A percentile compares a stretch with the other conserved stretches of the same genome.
These are phyloP conservation scores for Smutsia gigantea DNA, from an alignment of 2,797 vertebrate genomes.

Conservation along the genomic window DNA sequence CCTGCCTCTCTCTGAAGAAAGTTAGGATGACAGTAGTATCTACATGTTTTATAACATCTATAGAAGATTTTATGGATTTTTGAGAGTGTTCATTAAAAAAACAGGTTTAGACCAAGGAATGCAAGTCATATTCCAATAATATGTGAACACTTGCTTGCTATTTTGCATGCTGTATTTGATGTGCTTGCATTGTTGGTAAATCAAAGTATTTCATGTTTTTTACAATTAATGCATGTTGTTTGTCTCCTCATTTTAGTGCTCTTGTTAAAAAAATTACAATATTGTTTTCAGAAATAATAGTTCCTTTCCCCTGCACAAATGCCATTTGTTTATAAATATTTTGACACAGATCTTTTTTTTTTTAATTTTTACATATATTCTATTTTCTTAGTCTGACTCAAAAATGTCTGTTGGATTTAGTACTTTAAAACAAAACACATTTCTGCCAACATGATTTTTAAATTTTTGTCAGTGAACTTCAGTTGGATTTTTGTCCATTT, in stretches of 20 bases:
- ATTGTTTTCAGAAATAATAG: conserved; percentile 45
- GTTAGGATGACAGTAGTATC: conserved; percentile 1
- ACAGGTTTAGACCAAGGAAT: conserved; percentile 20
- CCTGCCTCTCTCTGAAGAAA: conserved; percentile 49
- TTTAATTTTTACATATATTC: neutral
- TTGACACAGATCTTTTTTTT: no score
- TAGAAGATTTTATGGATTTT: conserved; percentile 22
- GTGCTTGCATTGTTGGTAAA: conserved; percentile 7
- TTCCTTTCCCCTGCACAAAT: neutral
- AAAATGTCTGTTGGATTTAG: conserved; percentile 23
- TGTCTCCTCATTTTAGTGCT: conserved; percentile 33
- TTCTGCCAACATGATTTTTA: neutral
- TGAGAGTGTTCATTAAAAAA: conserved; percentile 17
- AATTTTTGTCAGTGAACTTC: conserved; percentile 16
- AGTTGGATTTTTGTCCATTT: neutral
- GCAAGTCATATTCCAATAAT: neutral
- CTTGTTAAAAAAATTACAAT: neutral
- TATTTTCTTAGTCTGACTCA: conserved; percentile 40
- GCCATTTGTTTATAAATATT: conserved; percentile 38
- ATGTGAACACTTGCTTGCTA: conserved; percentile 1
- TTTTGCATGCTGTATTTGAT: conserved; percentile 9
- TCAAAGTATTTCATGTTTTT: conserved; percentile 24
- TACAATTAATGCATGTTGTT: neutral
- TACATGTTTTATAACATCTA: conserved; percentile 32
- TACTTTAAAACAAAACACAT: conserved; percentile 25